phyloP scores from a whole-genome alignment of 2,113 vertebrate species.

The Caranx melampygus region DNA sequence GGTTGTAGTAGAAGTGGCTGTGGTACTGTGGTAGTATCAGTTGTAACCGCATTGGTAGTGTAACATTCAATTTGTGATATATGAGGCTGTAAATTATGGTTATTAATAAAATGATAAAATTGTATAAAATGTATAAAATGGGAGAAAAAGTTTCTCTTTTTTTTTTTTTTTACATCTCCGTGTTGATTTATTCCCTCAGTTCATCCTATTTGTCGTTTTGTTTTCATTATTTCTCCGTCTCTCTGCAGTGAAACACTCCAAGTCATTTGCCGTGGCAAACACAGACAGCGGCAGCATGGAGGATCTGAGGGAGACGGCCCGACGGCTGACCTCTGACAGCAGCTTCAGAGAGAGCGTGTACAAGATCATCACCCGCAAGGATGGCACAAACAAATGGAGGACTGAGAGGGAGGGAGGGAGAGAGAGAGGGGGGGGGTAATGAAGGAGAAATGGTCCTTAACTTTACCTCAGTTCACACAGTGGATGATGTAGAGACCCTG shows the following conservation, averaged over 20 bases:
- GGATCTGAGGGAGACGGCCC: slow-evolving; percentile 91
- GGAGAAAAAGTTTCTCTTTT: neutral
- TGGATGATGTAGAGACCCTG: slow-evolving; percentile 20
- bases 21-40: too few species aligned
- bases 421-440: neutral
- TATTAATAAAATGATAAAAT: neutral
- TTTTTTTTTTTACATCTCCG: too few species aligned
- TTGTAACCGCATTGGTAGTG: too few species aligned
- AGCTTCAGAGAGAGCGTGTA: slow-evolving; percentile 90
- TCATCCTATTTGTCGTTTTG: neutral
- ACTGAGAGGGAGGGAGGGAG: slow-evolving; percentile 61
- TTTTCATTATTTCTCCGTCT: neutral
- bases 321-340: slow-evolving; percentile 88
- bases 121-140: neutral
- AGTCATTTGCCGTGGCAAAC: slow-evolving; percentile 87
- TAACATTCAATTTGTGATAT: too few species aligned
- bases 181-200: too few species aligned
- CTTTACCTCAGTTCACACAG: slow-evolving; percentile 20
- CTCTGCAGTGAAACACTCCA: slow-evolving; percentile 91
- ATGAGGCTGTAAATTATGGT: too few species aligned
- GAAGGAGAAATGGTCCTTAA: neutral
- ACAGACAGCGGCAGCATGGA: slow-evolving; percentile 86
- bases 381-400: slow-evolving; percentile 69
- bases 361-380: slow-evolving; percentile 88
- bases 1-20: too few species aligned